Conservation (phyloP, 2,888 invertebrate species). For the Amblyjoppa fuscipennis region DNA sequence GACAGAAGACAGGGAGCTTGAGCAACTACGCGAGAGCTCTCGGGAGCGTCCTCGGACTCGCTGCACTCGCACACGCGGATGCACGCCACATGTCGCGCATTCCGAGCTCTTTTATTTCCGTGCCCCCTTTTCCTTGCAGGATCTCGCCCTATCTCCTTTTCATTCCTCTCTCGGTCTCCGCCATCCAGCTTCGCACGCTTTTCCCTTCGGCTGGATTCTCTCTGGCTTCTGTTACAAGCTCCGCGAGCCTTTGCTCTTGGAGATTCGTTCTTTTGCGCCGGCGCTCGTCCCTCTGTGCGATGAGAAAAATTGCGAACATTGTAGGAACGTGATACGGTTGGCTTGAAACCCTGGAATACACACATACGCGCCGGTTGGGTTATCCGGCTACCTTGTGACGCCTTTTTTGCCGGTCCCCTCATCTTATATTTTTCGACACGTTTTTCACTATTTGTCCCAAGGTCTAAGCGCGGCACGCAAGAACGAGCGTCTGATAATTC, state of each 20-base stretch:
- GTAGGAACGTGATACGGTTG: neutral
- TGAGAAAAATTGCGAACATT: neutral
- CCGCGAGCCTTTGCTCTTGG: neutral
- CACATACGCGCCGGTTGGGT: too few relatives aligned
- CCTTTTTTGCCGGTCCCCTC: too few relatives aligned
- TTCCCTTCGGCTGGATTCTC: neutral
- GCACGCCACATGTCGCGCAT: conserved; percentile 82
- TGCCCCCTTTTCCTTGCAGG: conserved; percentile 51
- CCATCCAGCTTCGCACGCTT: neutral
- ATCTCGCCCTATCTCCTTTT: conserved; percentile 72
- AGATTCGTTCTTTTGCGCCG: neutral
- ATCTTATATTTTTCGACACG: neutral
- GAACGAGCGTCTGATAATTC: neutral
- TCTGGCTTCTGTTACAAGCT: neutral
- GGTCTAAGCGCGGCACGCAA: neutral
- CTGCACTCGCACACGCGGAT: conserved; percentile 74
- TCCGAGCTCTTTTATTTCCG: conserved; percentile 68
- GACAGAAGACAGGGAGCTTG: conserved; percentile 28
- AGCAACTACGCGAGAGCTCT: conserved; percentile 35
- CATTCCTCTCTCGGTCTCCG: conserved; percentile 14
- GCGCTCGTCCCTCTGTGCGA: neutral
- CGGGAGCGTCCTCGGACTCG: conserved; percentile 11
- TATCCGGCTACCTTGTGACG: too few relatives aligned
- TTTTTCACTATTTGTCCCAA: neutral
- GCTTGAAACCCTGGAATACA: neutral